phyloP scores from a whole-genome alignment of 1,140 invertebrate species.

The Ceratosolen fusciceps region DNA sequence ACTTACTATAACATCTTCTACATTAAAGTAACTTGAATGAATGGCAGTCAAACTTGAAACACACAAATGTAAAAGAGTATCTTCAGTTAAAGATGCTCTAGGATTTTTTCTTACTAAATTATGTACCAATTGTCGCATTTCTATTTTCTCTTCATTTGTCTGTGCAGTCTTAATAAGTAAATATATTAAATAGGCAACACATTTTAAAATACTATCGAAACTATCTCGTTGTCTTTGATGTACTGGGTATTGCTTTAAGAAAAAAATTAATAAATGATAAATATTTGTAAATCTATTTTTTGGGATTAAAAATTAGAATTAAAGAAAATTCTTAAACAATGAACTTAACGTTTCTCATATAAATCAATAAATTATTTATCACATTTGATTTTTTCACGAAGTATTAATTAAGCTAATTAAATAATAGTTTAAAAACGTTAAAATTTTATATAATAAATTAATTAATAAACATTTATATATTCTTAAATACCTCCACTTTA shows the following conservation, averaged over 20 bases:
- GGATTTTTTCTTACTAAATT: slow-evolving; percentile 77
- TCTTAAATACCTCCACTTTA: not conserved
- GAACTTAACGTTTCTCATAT: no score
- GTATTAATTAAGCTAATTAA: no score
- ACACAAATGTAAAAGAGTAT: slow-evolving; percentile 85
- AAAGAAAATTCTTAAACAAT: not conserved
- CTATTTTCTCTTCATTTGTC: slow-evolving; percentile 68
- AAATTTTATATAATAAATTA: no score
- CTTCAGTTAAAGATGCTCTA: slow-evolving; percentile 79
- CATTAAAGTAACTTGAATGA: slow-evolving; percentile 80
- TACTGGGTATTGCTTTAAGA: slow-evolving; percentile 76
- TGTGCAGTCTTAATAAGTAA: slow-evolving; percentile 78
- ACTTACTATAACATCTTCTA: slow-evolving; percentile 78
- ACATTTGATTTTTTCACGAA: no score
- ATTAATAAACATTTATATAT: no score
- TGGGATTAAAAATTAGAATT: not conserved
- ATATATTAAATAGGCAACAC: slow-evolving; percentile 86
- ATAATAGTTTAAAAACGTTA: not conserved
- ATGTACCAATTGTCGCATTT: slow-evolving; percentile 69
- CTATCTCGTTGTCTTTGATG: slow-evolving; percentile 85
- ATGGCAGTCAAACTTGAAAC: slow-evolving; percentile 86
- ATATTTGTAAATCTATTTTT: no score
- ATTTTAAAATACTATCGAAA: slow-evolving; percentile 85
- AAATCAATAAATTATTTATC: no score
- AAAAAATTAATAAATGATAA: slow-evolving; percentile 25